phyloP scores from a whole-genome alignment of 1,140 invertebrate species.

The Lycorma delicatula region DNA sequence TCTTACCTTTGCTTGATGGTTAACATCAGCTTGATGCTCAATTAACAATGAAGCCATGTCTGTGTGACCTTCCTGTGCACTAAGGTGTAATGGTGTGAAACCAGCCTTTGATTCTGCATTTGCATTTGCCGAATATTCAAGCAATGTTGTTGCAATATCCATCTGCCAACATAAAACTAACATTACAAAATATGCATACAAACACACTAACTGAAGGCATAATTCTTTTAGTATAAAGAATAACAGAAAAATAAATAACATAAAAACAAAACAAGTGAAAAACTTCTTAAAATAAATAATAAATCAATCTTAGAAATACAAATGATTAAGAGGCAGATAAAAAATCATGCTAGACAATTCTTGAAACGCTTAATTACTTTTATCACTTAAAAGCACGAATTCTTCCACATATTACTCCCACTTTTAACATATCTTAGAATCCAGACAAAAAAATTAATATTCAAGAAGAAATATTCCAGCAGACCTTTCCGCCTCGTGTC shows the following conservation, averaged over 20 bases:
- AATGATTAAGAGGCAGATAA: too few species aligned
- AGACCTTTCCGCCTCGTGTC: too few species aligned
- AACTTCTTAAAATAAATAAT: neutral
- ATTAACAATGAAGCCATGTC: conserved; percentile 88
- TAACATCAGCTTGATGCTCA: conserved; percentile 77
- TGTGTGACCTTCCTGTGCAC: conserved; percentile 85
- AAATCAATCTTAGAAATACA: too few species aligned
- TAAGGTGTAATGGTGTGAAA: conserved; percentile 90
- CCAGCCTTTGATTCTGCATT: conserved; percentile 83
- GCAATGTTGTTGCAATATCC: conserved; percentile 83
- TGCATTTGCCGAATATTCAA: conserved; percentile 85
- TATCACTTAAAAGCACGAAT: too few species aligned
- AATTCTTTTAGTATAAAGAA: too few species aligned
- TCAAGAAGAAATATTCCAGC: too few species aligned
- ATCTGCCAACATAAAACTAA: conserved; percentile 42
- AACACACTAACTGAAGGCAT: neutral
- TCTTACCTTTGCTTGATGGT: conserved; percentile 69
- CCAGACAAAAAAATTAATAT: too few species aligned
- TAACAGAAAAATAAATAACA: neutral
- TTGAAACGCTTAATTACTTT: too few species aligned
- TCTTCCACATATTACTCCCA: too few species aligned
- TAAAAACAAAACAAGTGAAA: neutral
- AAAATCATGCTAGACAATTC: too few species aligned
- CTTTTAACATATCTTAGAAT: too few species aligned
- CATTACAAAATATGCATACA: neutral